Percentiles rank a stretch among this genome's conserved stretches.
Conservation (phyloP, 2,797 vertebrate genomes). For the Valencia hispanica region DNA sequence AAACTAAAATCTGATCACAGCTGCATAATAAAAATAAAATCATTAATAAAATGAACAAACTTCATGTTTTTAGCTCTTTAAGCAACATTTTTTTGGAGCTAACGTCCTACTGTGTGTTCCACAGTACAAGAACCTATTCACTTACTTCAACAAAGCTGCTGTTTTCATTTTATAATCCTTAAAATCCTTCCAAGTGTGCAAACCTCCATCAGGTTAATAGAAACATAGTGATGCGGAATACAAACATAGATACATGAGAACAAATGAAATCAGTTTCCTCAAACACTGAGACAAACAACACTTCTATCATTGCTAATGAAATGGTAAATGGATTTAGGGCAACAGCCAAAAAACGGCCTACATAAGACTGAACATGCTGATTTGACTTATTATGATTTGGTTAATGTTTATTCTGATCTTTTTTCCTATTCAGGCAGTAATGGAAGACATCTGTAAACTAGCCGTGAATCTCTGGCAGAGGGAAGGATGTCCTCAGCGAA, state of each 20-base stretch:
- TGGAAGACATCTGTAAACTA: background rate
- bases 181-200: background rate
- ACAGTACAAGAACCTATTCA: background rate
- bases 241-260: constrained; percentile 29
- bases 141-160: constrained; percentile 37
- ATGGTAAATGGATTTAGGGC: constrained; percentile 28
- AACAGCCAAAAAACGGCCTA: background rate
- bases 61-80: constrained; percentile 16
- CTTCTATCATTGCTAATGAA: constrained; percentile 15
- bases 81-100: constrained; percentile 7
- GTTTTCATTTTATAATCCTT: constrained; percentile 1
- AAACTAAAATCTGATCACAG: constrained; percentile 1
- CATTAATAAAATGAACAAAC: constrained; percentile 5
- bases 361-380: constrained; percentile 4
- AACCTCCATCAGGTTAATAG: constrained; percentile 12
- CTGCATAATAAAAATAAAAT: constrained; percentile 7
- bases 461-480: constrained; percentile 5
- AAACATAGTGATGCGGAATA: constrained; percentile 4
- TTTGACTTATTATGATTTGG: constrained; percentile 11
- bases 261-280: constrained; percentile 38
- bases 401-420: background rate
- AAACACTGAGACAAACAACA: constrained; percentile 14
- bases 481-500: constrained; percentile 52
- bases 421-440: constrained; percentile 1
- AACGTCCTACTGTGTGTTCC: background rate